phyloP scores from a whole-genome alignment of 2,113 vertebrate genomes.

The Leptobrachium leishanense region DNA sequence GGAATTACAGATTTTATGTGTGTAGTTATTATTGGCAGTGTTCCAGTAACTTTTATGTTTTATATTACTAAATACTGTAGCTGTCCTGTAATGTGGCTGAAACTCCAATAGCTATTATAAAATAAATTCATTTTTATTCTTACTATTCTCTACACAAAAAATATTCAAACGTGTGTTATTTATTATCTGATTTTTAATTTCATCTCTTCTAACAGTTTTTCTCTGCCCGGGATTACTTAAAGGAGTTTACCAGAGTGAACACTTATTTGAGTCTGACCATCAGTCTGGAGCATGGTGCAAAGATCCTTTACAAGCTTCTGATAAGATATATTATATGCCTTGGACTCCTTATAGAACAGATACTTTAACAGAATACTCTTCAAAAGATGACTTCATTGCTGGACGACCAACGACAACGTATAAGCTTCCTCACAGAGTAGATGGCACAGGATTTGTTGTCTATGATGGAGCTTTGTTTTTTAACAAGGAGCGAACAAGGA shows the following conservation, averaged over 20 bases:
- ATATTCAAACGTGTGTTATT: no score
- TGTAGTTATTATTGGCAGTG: no score
- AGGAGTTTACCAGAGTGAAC: slow-evolving; percentile 97
- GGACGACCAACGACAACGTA: slow-evolving; percentile 95
- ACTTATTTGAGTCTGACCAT: slow-evolving; percentile 97
- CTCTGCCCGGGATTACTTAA: slow-evolving; percentile 95
- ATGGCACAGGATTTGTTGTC: slow-evolving; percentile 95
- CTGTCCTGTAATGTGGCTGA: no score
- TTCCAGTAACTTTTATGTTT: no score
- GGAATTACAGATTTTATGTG: no score
- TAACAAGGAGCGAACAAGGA: slow-evolving; percentile 96
- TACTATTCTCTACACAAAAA: no score
- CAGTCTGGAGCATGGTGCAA: slow-evolving; percentile 99
- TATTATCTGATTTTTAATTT: no score
- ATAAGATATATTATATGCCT: slow-evolving; percentile 99
- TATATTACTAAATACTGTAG: no score
- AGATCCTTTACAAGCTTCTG: slow-evolving; percentile 94
- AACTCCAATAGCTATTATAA: no score
- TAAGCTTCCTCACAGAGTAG: slow-evolving; percentile 94
- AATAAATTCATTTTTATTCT: no score
- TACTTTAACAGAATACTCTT: slow-evolving; percentile 92
- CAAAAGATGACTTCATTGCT: slow-evolving; percentile 96
- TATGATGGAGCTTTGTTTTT: slow-evolving; percentile 97
- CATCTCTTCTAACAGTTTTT: slow-evolving; percentile 81
- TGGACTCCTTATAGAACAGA: slow-evolving; percentile 97